These are phyloP conservation scores for Drosophila birchii DNA, from an alignment of 2,888 invertebrate species.

Conservation along the genomic window DNA sequence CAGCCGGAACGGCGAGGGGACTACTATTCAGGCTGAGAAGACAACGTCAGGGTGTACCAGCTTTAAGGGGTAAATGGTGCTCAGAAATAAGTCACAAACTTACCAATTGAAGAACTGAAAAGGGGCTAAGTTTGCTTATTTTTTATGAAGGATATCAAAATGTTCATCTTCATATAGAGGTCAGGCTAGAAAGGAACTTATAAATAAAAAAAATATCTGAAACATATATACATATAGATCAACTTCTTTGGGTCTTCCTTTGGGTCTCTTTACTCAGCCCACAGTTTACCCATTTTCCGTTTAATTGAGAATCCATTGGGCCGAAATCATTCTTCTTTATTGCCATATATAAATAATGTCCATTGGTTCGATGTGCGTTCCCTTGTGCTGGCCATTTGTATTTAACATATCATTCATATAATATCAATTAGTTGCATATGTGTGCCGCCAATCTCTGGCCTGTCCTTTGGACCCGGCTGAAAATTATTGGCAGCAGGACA, in stretches of 20 bases:
- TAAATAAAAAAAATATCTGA: not conserved
- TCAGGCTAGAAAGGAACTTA: too few relatives aligned
- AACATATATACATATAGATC: not conserved
- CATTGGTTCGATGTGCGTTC: constrained; percentile 33
- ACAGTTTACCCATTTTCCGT: not conserved
- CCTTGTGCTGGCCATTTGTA: constrained; percentile 61
- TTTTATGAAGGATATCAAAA: too few relatives aligned
- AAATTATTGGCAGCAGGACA: constrained; percentile 65
- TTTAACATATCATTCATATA: constrained; percentile 78
- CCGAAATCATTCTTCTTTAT: constrained; percentile 35
- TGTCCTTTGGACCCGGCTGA: constrained; percentile 46
- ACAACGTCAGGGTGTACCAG: not conserved
- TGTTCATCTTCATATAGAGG: too few relatives aligned
- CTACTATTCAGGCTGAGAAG: not conserved
- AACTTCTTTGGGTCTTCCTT: not conserved
- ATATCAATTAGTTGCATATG: constrained; percentile 79
- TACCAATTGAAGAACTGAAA: not conserved
- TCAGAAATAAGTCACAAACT: not conserved
- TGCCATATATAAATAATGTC: constrained; percentile 60
- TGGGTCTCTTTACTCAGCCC: not conserved
- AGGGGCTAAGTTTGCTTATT: not conserved
- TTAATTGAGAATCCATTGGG: constrained; percentile 59
- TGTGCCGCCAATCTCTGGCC: constrained; percentile 34
- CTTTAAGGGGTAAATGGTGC: not conserved
- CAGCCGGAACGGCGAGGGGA: not conserved